Conservation (phyloP, 2,888 invertebrate species). For the Sphecodes monilicornis region DNA sequence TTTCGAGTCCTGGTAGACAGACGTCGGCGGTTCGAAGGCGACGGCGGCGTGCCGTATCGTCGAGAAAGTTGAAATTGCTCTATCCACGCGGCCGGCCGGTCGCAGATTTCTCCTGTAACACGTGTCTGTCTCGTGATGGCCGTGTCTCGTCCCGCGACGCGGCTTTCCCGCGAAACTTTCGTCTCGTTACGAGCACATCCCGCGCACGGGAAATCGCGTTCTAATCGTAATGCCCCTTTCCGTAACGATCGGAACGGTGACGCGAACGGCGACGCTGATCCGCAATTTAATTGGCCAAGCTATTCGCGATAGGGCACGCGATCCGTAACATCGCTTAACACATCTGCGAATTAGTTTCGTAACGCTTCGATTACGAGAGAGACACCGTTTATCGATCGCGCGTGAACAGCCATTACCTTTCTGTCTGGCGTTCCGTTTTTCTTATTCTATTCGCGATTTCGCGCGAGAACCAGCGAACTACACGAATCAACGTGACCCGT, state of each 20-base stretch:
- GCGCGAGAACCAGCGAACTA: too few species aligned
- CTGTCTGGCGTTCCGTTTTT: not conserved
- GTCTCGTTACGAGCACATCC: conserved; percentile 51
- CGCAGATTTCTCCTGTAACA: conserved; percentile 68
- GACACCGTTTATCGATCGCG: not conserved
- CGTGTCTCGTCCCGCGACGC: conserved; percentile 39
- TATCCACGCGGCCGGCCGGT: conserved; percentile 59
- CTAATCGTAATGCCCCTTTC: not conserved
- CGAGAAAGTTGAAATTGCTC: conserved; percentile 74
- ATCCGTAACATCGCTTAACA: not conserved
- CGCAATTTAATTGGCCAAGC: conserved; percentile 6
- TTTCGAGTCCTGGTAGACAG: conserved; percentile 55
- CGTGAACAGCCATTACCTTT: not conserved
- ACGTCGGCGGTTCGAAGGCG: conserved; percentile 32
- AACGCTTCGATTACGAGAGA: conserved; percentile 11
- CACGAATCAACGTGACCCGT: not conserved
- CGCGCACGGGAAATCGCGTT: conserved; percentile 27
- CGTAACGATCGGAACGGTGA: not conserved
- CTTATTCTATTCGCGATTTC: too few species aligned
- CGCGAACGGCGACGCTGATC: not conserved
- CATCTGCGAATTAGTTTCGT: conserved; percentile 2
- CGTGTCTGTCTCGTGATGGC: conserved; percentile 57
- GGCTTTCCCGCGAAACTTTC: conserved; percentile 68
- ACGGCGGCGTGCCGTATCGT: conserved; percentile 50
- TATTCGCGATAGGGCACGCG: not conserved